Conservation (phyloP, 2,797 vertebrate genomes). For the Chlorospingus semifuscus region DNA sequence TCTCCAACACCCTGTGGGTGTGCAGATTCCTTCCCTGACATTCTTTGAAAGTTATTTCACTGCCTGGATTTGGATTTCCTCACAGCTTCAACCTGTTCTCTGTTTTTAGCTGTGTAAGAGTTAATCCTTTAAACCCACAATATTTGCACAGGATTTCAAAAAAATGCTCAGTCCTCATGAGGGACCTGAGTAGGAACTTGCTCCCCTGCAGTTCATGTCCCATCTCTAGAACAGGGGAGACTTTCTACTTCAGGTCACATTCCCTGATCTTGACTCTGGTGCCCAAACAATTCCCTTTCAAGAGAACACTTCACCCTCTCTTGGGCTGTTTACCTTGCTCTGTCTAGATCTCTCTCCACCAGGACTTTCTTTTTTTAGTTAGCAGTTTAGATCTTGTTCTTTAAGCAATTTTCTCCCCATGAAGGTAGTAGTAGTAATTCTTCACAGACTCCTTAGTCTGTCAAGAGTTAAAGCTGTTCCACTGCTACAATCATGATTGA, state of each 20-base stretch:
- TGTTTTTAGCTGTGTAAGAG: not conserved
- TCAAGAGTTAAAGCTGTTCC: not conserved
- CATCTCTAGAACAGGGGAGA: not conserved
- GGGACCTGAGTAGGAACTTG: not conserved
- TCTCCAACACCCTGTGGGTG: not conserved
- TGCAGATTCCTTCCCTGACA: not conserved
- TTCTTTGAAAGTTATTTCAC: not conserved
- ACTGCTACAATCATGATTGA: not conserved
- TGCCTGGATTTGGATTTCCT: not conserved
- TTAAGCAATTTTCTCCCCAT: rapidly evolving
- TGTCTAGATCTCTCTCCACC: not conserved
- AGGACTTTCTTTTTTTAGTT: not conserved
- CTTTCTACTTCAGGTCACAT: not conserved
- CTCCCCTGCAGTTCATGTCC: not conserved
- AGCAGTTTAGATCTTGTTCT: not conserved
- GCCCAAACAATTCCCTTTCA: not conserved
- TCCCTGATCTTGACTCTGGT: not conserved
- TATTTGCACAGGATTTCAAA: not conserved
- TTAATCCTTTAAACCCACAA: not conserved
- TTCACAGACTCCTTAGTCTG: not conserved
- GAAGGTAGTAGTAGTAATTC: not conserved
- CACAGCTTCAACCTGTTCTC: not conserved
- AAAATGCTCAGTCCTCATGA: not conserved
- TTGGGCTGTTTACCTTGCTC: not conserved
- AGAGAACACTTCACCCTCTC: not conserved